Base-by-base conservation (phyloP, 2,888 invertebrate genomes). In the Pandemis corylana region DNA sequence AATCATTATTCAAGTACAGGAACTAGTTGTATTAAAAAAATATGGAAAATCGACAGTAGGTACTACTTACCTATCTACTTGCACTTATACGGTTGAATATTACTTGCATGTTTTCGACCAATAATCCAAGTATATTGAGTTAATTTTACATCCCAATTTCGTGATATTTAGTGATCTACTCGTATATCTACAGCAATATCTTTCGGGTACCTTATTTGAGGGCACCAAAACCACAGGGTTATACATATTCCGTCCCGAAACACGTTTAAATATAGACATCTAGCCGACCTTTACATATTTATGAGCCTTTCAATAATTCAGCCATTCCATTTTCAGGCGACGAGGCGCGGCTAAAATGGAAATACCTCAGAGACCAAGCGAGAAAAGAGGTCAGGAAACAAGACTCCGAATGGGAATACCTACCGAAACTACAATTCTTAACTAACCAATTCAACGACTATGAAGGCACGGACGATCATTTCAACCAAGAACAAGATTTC, bases 331-430 rank as follows among this genome's bases (percentile, higher is more conserved):
- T 87, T 87, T 6, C 86, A 94, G 94, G 94, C 69, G 93, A 94
- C 75, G 94, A 94, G 84, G 94, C 94, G 4, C 84, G 94, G 78
- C 78, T 94, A 0, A 94, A 94, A 85, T 94, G 94, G 94, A 94
- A 94, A 65, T 93, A 94, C 76, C 86, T 94, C 44, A 82, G 94
- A 73, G 94, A 94, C 77, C 94, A 94, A 83, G 93, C 94, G 0
- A 84, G 94, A 36, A 94, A 93, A 72, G 94, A 94, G 81, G 90
- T 90, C 15, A 80, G 94, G 0, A 94, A 93, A 79, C 87, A 88
- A 76, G 89, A 86, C 12, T 94, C 94, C 0, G 92, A 93, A 78
- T 94, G 94, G 93, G 91, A 91, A 9, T 91, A 87, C 73, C 83
- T 93, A 0, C 90, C 93, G 0, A 92, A 91, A 81, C 83, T 93